Conservation (phyloP, 1,140 invertebrate species). For the Diorhabda elongata region DNA sequence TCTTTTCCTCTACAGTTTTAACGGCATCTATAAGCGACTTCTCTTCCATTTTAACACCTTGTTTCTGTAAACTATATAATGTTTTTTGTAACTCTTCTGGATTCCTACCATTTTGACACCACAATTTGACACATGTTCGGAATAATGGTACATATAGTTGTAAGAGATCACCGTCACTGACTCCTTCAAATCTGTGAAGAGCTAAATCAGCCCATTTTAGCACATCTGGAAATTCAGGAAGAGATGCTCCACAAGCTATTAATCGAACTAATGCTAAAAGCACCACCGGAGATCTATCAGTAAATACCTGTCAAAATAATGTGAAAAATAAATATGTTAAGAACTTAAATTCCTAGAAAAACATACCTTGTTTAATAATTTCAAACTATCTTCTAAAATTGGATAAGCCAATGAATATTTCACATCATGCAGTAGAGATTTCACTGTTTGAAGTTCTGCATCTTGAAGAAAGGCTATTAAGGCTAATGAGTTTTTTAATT, state of each 20-base stretch:
- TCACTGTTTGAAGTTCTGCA: slow-evolving; percentile 60
- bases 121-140: slow-evolving; percentile 62
- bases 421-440: slow-evolving; percentile 56
- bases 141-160: slow-evolving; percentile 67
- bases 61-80: slow-evolving; percentile 55
- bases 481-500: slow-evolving; percentile 57
- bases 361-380: slow-evolving; percentile 62
- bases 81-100: slow-evolving; percentile 57
- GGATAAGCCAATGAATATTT: slow-evolving; percentile 60
- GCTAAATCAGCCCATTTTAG: slow-evolving; percentile 68
- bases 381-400: slow-evolving; percentile 66
- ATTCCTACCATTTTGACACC: slow-evolving; percentile 62
- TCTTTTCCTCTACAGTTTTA: slow-evolving; percentile 26
- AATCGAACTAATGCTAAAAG: slow-evolving; percentile 68
- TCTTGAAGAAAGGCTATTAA: slow-evolving; percentile 67
- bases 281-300: slow-evolving; percentile 63
- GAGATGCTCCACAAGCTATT: slow-evolving; percentile 56
- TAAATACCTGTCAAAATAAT: slow-evolving; percentile 54
- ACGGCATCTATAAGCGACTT: slow-evolving; percentile 46
- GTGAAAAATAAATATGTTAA: neutral
- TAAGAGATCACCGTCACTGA: slow-evolving; percentile 62
- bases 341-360: slow-evolving; percentile 27
- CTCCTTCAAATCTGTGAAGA: slow-evolving; percentile 59
- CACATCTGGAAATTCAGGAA: slow-evolving; percentile 54
- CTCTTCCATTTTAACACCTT: slow-evolving; percentile 59